Percentiles rank a stretch among this genome's conserved stretches.
These are phyloP conservation scores for Oligia latruncula DNA, from an alignment of 2,888 invertebrate genomes.

Conservation along the genomic window DNA sequence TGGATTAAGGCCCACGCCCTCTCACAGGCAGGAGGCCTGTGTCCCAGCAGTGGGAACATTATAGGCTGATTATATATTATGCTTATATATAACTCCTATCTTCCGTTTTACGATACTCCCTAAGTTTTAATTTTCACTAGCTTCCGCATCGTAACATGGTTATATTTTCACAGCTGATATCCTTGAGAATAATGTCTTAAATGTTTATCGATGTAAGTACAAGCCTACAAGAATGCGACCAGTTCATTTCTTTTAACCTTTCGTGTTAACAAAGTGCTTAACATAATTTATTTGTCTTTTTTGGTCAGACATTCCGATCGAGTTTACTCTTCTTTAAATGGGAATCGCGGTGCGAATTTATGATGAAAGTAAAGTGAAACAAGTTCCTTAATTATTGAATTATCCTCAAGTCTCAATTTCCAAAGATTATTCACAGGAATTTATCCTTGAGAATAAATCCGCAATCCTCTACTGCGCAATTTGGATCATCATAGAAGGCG, in stretches of 20 bases:
- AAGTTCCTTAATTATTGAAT: not conserved
- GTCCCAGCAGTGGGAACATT: not conserved
- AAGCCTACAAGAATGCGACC: slow-evolving; percentile 39
- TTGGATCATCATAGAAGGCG: slow-evolving; percentile 15
- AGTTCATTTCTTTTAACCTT: slow-evolving; percentile 43
- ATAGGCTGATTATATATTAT: not conserved
- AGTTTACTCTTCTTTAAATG: slow-evolving; percentile 26
- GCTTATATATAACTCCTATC: not conserved
- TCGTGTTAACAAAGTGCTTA: slow-evolving; percentile 38
- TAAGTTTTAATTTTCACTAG: slow-evolving; percentile 47
- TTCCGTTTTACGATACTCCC: slow-evolving; percentile 52
- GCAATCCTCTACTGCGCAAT: slow-evolving; percentile 19
- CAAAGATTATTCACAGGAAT: not conserved
- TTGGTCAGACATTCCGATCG: slow-evolving; percentile 18
- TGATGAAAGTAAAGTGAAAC: not conserved
- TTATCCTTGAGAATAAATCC: slow-evolving; percentile 35
- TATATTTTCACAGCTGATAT: slow-evolving; percentile 35
- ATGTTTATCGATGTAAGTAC: slow-evolving; percentile 16
- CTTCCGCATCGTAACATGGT: slow-evolving; percentile 48
- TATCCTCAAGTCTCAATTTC: slow-evolving; percentile 11
- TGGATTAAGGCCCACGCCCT: not conserved
- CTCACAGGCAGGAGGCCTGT: not conserved
- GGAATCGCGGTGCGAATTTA: not conserved
- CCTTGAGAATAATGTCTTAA: slow-evolving; percentile 48
- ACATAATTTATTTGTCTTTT: slow-evolving; percentile 37